These are phyloP conservation scores for Caloenas nicobarica DNA, from an alignment of 2,113 vertebrate species.

Conservation along the genomic window DNA sequence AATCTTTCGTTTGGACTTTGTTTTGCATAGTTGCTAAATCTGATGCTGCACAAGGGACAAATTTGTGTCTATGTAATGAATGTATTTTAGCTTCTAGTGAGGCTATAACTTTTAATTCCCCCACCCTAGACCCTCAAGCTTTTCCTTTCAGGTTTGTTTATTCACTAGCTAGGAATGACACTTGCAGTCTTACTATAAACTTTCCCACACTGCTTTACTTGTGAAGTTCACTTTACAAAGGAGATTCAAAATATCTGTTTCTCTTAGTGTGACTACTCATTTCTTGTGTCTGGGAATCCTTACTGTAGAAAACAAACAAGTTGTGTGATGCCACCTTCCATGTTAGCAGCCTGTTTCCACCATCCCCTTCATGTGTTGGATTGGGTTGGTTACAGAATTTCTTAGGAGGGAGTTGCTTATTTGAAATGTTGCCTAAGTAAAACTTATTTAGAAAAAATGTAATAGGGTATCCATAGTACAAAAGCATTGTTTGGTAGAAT, in stretches of 20 bases:
- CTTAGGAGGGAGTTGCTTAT: neutral
- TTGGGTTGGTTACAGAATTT: neutral
- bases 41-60: neutral
- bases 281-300: neutral
- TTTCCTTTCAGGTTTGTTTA: conserved; percentile 52
- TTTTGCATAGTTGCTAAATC: neutral
- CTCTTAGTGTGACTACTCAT: neutral
- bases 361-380: neutral
- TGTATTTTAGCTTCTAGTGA: neutral
- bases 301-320: neutral
- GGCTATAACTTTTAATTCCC: neutral
- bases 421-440: neutral
- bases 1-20: neutral
- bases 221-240: neutral
- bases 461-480: neutral
- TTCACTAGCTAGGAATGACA: neutral
- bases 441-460: neutral
- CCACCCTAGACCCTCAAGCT: neutral
- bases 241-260: neutral
- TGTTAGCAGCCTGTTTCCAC: neutral
- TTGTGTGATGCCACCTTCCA: neutral
- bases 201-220: conserved; percentile 52
- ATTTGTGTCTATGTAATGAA: neutral
- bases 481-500: too few relatives aligned
- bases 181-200: conserved; percentile 32